Conservation (phyloP, 2,797 vertebrate species). For the Menidia menidia region DNA sequence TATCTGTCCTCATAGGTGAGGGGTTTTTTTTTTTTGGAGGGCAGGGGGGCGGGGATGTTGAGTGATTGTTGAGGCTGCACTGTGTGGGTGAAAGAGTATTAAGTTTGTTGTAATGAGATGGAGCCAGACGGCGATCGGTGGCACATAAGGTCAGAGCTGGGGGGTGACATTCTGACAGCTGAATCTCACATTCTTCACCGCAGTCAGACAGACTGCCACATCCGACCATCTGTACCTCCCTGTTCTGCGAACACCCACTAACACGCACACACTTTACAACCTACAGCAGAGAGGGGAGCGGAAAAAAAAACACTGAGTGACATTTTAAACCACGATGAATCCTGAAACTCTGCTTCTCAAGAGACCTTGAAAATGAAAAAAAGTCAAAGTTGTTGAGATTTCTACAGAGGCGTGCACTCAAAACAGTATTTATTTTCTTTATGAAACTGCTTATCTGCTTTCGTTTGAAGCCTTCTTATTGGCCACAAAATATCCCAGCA, state of each 20-base stretch:
- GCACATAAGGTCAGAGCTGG: conserved; percentile 73
- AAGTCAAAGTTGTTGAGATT: no score
- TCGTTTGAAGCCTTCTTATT: no score
- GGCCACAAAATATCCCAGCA: no score
- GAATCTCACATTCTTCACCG: conserved; percentile 75
- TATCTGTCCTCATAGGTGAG: conserved; percentile 17
- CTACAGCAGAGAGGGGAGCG: conserved; percentile 33
- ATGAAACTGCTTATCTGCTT: background rate
- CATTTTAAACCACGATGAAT: conserved; percentile 27
- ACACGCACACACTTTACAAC: conserved; percentile 24
- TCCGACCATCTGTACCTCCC: conserved; percentile 73
- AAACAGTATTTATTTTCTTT: background rate
- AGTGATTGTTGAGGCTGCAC: conserved; percentile 13
- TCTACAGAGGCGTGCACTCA: no score
- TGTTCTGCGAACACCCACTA: conserved; percentile 34
- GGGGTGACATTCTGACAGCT: conserved; percentile 65
- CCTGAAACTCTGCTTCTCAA: background rate
- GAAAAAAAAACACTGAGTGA: conserved; percentile 4
- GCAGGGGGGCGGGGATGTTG: background rate
- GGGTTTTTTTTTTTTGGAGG: conserved; percentile 4
- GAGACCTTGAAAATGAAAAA: background rate
- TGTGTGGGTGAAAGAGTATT: conserved; percentile 39
- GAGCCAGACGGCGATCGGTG: conserved; percentile 69
- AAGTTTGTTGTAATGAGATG: conserved; percentile 58
- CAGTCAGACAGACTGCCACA: conserved; percentile 70